Evolutionary conservation across 2,113 vertebrate genomes (phyloP).

Genomic region (Notarius quadriscutis): DNA sequence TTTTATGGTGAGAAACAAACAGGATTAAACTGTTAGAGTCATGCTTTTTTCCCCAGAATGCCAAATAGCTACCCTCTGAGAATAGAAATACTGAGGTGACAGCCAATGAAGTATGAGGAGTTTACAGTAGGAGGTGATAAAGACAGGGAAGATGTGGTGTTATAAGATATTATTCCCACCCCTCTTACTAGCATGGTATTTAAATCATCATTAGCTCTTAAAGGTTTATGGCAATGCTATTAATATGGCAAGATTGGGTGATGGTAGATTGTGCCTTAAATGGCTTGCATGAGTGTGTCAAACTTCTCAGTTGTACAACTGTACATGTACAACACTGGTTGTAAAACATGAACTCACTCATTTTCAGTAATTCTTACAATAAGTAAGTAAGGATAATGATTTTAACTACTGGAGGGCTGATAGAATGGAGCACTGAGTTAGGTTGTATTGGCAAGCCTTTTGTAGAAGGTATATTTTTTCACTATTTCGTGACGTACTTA

Average conservation of each 20-base stretch:
- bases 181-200: background rate
- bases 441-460: background rate
- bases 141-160: background rate
- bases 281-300: background rate
- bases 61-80: background rate
- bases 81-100: background rate
- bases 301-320: background rate
- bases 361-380: background rate
- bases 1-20: background rate
- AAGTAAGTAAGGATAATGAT: background rate
- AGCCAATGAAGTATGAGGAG: background rate
- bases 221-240: background rate
- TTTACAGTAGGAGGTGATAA: background rate
- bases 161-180: background rate
- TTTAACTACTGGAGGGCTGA: background rate
- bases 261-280: background rate
- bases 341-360: background rate
- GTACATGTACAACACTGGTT: background rate
- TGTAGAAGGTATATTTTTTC: constrained; percentile 11
- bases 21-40: background rate
- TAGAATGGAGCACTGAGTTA: background rate
- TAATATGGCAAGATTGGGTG: background rate
- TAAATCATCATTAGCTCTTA: background rate
- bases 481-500: background rate
- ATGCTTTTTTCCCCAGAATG: background rate